Conservation (phyloP, 2,113 vertebrate species). For the Pangasianodon gigas region DNA sequence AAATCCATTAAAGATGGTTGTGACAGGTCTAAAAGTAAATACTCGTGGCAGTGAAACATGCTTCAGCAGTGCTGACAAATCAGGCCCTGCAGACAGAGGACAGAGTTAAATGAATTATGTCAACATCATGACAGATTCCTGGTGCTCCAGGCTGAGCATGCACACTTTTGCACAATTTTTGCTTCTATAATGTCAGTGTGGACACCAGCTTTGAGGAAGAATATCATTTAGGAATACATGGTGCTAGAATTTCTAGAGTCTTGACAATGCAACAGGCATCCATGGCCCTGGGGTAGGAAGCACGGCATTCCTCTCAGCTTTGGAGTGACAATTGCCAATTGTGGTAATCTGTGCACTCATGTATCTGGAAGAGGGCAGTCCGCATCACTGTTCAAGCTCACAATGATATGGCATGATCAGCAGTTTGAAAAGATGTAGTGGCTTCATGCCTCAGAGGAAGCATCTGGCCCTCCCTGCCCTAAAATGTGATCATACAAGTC, state of each 20-base stretch:
- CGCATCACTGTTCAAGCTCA: not conserved
- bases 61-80: conserved; percentile 45
- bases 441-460: not conserved
- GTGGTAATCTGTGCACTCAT: not conserved
- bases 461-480: not conserved
- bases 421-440: not conserved
- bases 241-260: not conserved
- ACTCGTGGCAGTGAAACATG: conserved; percentile 44
- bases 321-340: not conserved
- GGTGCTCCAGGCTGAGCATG: conserved; percentile 19
- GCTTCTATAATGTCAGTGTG: conserved; percentile 18
- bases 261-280: not conserved
- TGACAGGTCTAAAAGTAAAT: conserved; percentile 51
- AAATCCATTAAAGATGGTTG: conserved; percentile 31
- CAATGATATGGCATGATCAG: not conserved
- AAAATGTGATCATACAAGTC: not conserved
- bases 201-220: not conserved
- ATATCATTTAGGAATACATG: not conserved
- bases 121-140: conserved; percentile 43
- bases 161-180: not conserved
- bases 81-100: conserved; percentile 35
- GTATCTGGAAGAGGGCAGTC: not conserved
- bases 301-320: not conserved
- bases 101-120: conserved; percentile 42
- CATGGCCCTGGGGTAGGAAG: not conserved